phyloP scores from a whole-genome alignment of 1,140 invertebrate species.

The Anagrus nilaparvatae region DNA sequence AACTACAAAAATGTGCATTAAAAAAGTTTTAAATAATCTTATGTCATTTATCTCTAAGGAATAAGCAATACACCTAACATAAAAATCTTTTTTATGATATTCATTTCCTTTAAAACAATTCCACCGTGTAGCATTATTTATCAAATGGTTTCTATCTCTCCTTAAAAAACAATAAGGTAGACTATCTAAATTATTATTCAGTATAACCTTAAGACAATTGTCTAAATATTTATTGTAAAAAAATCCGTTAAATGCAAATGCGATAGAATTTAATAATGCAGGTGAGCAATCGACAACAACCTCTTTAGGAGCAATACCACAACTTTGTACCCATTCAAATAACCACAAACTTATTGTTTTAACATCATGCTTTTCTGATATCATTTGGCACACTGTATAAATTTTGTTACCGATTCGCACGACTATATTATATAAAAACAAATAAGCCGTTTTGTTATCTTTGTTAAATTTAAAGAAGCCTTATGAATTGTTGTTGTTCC shows the following conservation, averaged over 20 bases:
- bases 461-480: no score
- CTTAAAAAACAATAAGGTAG: constrained; percentile 6
- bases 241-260: constrained; percentile 12
- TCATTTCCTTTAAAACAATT: constrained; percentile 11
- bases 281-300: constrained; percentile 11
- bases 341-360: constrained; percentile 13
- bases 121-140: constrained; percentile 15
- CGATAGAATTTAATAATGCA: constrained; percentile 10
- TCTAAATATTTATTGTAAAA: constrained; percentile 2
- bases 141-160: constrained; percentile 19
- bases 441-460: neutral
- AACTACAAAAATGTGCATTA: no score
- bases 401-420: constrained; percentile 5
- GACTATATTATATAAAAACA: constrained; percentile 14
- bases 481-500: no score
- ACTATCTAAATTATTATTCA: neutral
- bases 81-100: constrained; percentile 16
- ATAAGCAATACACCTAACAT: constrained; percentile 13
- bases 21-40: no score
- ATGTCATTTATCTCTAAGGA: no score
- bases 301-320: constrained; percentile 7
- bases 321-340: constrained; percentile 8
- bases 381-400: constrained; percentile 10
- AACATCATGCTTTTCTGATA: constrained; percentile 15
- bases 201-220: neutral